Base-by-base conservation (phyloP, 1,140 invertebrate genomes). In the Anoplophora glabripennis region DNA sequence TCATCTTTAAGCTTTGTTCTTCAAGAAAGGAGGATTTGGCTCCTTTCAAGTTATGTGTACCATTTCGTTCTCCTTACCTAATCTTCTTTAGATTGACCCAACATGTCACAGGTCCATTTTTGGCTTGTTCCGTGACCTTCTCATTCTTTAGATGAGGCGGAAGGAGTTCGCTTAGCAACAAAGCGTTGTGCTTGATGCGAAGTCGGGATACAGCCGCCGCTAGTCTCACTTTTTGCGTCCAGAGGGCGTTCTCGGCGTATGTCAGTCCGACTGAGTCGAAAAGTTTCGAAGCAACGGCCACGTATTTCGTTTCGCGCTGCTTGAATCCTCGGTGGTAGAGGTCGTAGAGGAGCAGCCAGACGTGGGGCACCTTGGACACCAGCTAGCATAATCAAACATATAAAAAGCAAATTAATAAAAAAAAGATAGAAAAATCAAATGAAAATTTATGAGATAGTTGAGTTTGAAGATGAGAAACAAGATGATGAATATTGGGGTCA, bases 81-180 rank as follows among this genome's bases (percentile, higher is more conserved):
- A 82, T 76, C 73, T 87, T 86, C 53, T 83, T 85, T 0, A 82
- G 83, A 72, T 91, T 91, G 0, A 90, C 81, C 88, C 88, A 90
- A 57, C 87, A 88, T 0, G 85, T 87, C 4, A 88, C 81, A 0
- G 84, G 79, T 0, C 83, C 78, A 47, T 81, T 80, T 34, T 83
- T 78, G 1, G 83, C 77, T 10, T 80, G 80, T 46, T 82, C 82
- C 1, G 78, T 80, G 11, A 86, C 77, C 45, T 82, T 81, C 40
- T 85, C 84, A 59, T 86, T 84, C 41, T 85, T 80, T 49, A 90
- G 70, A 72, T 89, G 88, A 7, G 70, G 59, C 1, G 89, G 88
- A 10, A 90, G 73, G 15, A 90, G 69, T 36, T 89, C 79, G 4
- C 84, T 84, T 64, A 85, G 75, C 1, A 78, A 79, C n/a, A 85